Evolutionary conservation across 2,797 vertebrate species (phyloP).

Genomic region (Yasuhikotakia modesta): DNA sequence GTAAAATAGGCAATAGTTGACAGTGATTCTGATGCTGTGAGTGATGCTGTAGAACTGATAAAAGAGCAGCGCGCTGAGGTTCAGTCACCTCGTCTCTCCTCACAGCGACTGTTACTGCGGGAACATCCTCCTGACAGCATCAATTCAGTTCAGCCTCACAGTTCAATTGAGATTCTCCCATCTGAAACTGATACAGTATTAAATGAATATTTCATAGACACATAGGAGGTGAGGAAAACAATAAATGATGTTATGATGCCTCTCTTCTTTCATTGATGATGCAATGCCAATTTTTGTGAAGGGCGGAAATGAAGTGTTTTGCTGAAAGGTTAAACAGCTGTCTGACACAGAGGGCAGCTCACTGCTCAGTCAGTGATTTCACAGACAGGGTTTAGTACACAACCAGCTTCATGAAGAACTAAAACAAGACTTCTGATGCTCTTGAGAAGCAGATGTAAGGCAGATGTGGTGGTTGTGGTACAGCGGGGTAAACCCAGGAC

Average conservation of each 20-base stretch:
- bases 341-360: constrained; percentile 2
- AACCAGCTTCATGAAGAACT: too few relatives aligned
- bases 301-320: not conserved
- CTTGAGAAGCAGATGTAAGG: not conserved
- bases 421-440: too few relatives aligned
- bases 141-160: not conserved
- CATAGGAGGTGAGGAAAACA: constrained; percentile 18
- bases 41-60: not conserved
- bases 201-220: constrained; percentile 31
- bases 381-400: too few relatives aligned
- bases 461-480: not conserved
- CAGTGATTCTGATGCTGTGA: too few relatives aligned
- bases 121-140: constrained; percentile 33
- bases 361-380: not conserved
- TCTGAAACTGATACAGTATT: constrained; percentile 2
- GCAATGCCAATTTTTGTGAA: not conserved
- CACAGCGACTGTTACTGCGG: not conserved
- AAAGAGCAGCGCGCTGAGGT: not conserved
- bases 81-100: not conserved
- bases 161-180: not conserved
- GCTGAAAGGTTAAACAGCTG: constrained; percentile 1
- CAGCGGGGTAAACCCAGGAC: not conserved
- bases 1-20: too few relatives aligned
- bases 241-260: constrained; percentile 27
- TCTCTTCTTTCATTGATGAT: not conserved